Percentiles rank a stretch among this genome's conserved stretches.
phyloP scores from a whole-genome alignment of 1,140 invertebrate genomes.

The Drosophila nebulosa region DNA sequence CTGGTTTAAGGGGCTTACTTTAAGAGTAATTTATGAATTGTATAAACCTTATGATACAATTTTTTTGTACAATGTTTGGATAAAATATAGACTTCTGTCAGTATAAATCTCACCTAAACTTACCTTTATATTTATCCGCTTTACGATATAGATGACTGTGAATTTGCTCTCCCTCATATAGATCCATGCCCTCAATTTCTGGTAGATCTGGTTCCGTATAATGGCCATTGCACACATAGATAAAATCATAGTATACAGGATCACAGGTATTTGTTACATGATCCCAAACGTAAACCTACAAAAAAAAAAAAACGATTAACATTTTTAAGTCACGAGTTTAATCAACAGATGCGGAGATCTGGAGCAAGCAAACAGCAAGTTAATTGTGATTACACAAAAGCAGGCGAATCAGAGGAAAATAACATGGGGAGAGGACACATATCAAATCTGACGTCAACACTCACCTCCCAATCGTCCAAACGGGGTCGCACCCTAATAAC shows the following conservation, averaged over 20 bases:
- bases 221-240: slow-evolving; percentile 94
- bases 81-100: no score
- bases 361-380: slow-evolving; percentile 10
- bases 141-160: slow-evolving; percentile 94
- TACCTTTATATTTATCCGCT: slow-evolving; percentile 86
- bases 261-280: slow-evolving; percentile 82
- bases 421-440: slow-evolving; percentile 6
- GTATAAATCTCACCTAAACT: no score
- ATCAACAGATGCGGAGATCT: slow-evolving; percentile 1
- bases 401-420: neutral
- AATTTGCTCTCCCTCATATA: slow-evolving; percentile 87
- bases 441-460: slow-evolving; percentile 43
- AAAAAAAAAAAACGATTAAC: neutral
- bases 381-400: slow-evolving; percentile 1
- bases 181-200: slow-evolving; percentile 84
- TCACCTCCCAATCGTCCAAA: slow-evolving; percentile 75
- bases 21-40: no score
- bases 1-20: no score
- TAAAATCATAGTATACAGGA: slow-evolving; percentile 87
- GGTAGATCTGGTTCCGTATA: slow-evolving; percentile 87
- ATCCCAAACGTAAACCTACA: slow-evolving; percentile 82
- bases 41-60: no score
- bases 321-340: slow-evolving; percentile 3
- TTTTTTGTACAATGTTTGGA: no score
- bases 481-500: slow-evolving; percentile 76